These are phyloP conservation scores for Corythornis madagascariensis DNA, from an alignment of 2,113 vertebrate genomes.

Conservation along the genomic window DNA sequence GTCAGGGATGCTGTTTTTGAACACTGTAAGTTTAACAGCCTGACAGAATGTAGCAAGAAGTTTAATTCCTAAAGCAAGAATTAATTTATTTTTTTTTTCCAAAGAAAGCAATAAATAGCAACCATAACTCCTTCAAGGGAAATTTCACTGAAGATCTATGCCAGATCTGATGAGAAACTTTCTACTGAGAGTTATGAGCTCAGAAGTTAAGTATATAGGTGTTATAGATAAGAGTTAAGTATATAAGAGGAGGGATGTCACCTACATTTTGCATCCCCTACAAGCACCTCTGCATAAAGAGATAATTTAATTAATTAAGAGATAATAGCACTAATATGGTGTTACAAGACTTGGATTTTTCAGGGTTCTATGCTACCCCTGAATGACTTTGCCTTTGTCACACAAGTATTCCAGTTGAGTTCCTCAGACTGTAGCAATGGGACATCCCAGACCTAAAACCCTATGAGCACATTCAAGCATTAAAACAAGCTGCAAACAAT, in stretches of 20 bases:
- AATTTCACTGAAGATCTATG: background rate
- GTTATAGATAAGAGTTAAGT: no score
- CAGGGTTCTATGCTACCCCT: background rate
- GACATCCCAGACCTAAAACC: background rate
- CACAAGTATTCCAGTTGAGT: background rate
- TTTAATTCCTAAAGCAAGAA: background rate
- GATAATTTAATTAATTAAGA: no score
- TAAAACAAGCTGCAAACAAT: background rate
- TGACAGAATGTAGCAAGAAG: background rate
- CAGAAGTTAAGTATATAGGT: no score
- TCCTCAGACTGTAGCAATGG: background rate
- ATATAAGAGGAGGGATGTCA: background rate
- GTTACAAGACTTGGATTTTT: background rate
- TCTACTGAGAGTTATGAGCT: background rate
- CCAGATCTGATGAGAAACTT: background rate
- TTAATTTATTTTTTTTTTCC: background rate
- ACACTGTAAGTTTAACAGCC: background rate
- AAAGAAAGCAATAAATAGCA: constrained; percentile 12
- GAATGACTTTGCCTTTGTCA: background rate
- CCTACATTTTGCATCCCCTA: background rate
- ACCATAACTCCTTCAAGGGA: background rate
- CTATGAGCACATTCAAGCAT: background rate
- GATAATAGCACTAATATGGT: no score
- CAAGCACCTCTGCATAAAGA: background rate
- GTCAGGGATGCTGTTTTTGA: background rate